Evolutionary conservation across 2,113 vertebrate species (phyloP), one percentile per base, ranked within the genome.

Genomic region (Atrichornis clamosus): DNA sequence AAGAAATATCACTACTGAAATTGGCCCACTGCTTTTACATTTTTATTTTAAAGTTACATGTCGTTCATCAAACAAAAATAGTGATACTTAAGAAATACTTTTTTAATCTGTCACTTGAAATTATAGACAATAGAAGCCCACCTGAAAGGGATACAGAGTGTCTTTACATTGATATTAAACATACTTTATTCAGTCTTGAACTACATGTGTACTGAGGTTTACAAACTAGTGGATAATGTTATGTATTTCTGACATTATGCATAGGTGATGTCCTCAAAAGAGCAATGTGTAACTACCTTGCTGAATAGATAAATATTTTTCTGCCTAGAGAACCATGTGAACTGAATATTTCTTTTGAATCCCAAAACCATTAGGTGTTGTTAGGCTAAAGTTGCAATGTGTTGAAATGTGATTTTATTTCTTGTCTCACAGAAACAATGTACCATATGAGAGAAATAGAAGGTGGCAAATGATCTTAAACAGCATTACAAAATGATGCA

Each of bases 241-340:
- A 20, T 21, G 2, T 55, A 30, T 84, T 89, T 84, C 64, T 89
- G 52, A 39, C 8, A 80, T 14, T 37, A n/a, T 8, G 7, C 22
- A 21, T 44, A 72, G 41, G 7, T 15, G 18, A 22, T 58, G 21
- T 37, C 23, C 37, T 81, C n/a, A 84, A 69, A 93, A 87, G 37
- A 62, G 7, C 32, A 69, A 49, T 6, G 13, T n/a, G 32, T 41
- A 67, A 39, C 33, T 65, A 30, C 16, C 53, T 77, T 84, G 6
- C 46, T 92, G 50, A 86, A 65, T 6, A 52, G 21, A 60, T 50
- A 60, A 76, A 55, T 91, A 90, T 52, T 68, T 77, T 92, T 95
- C n/a, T 89, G 28, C 32, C 19, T 64, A 16, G 19, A 74, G 30
- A 68, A 55, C 18, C 35, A 46, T 13, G 23, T n/a, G 60, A 85